Evolutionary conservation across 2,888 invertebrate species (phyloP).

Genomic region (Cataglyphis cursor): DNA sequence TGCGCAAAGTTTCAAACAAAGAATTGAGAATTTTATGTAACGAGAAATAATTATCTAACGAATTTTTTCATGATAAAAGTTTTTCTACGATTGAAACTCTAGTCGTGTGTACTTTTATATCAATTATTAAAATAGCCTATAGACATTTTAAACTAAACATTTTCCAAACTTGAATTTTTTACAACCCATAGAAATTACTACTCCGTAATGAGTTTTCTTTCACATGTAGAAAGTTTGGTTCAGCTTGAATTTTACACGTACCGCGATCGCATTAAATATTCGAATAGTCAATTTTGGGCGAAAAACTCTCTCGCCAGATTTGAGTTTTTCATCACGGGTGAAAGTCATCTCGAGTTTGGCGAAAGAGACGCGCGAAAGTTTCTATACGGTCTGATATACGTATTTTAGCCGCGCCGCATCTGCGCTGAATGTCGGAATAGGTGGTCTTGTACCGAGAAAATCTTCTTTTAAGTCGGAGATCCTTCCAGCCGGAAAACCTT

Average conservation of each 20-base stretch:
- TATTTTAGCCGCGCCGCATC: slow-evolving; percentile 27
- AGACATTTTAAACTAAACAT: background rate
- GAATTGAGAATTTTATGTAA: background rate
- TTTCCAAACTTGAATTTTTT: slow-evolving; percentile 29
- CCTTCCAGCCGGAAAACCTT: slow-evolving; percentile 17
- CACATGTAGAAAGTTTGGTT: background rate
- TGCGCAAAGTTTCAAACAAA: background rate
- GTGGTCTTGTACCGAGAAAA: slow-evolving; percentile 28
- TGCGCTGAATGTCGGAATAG: slow-evolving; percentile 31
- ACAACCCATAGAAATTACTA: background rate
- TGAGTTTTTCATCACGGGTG: slow-evolving; percentile 11
- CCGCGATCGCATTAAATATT: slow-evolving; percentile 43
- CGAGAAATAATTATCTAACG: background rate
- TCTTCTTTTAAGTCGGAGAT: background rate
- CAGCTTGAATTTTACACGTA: slow-evolving; percentile 12
- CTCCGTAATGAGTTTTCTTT: background rate
- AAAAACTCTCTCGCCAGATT: slow-evolving; percentile 9
- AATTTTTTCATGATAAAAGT: slow-evolving; percentile 4
- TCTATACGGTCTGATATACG: slow-evolving; percentile 23
- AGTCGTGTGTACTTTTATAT: background rate
- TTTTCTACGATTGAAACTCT: slow-evolving; percentile 22
- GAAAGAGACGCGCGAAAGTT: slow-evolving; percentile 30
- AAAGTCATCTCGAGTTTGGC: slow-evolving; percentile 24
- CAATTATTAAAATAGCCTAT: background rate
- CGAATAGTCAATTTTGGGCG: slow-evolving; percentile 8